phyloP scores from a whole-genome alignment of 2,797 vertebrate species.

The Crossoptilon crossoptilon region DNA sequence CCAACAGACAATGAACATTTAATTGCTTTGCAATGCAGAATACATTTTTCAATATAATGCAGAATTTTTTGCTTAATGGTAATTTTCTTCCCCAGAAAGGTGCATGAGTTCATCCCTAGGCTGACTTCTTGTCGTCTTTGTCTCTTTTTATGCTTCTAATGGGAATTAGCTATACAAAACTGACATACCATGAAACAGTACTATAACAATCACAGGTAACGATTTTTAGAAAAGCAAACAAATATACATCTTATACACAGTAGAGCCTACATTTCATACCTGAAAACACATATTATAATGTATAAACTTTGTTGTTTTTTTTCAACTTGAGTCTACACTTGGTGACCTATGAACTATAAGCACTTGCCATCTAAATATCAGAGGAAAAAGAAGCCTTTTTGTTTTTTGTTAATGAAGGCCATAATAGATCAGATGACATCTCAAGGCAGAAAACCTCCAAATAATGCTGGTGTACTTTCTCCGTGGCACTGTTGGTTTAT shows the following conservation, averaged over 20 bases:
- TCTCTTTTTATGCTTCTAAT: not conserved
- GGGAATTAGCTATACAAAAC: slow-evolving; percentile 1
- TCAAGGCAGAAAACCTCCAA: not conserved
- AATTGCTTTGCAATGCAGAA: not conserved
- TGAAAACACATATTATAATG: not conserved
- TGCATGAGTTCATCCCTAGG: not conserved
- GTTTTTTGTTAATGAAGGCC: not conserved
- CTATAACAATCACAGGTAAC: not conserved
- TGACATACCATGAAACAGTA: not conserved
- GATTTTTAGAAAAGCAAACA: not conserved
- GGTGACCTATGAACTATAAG: not conserved
- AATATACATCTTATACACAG: not conserved
- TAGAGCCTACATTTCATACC: not conserved
- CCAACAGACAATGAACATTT: not conserved
- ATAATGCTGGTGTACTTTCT: not conserved
- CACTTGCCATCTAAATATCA: not conserved
- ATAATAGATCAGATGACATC: not conserved
- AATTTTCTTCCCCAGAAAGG: slow-evolving; percentile 5
- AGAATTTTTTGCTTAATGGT: slow-evolving; percentile 51
- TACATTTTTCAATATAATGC: not conserved
- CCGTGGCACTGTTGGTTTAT: not conserved
- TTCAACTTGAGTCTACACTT: not conserved
- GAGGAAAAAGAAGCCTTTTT: not conserved
- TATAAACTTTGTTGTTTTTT: not conserved
- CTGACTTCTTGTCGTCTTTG: not conserved